Conservation (phyloP, 2,113 vertebrate genomes). For the Pongo abelii region DNA sequence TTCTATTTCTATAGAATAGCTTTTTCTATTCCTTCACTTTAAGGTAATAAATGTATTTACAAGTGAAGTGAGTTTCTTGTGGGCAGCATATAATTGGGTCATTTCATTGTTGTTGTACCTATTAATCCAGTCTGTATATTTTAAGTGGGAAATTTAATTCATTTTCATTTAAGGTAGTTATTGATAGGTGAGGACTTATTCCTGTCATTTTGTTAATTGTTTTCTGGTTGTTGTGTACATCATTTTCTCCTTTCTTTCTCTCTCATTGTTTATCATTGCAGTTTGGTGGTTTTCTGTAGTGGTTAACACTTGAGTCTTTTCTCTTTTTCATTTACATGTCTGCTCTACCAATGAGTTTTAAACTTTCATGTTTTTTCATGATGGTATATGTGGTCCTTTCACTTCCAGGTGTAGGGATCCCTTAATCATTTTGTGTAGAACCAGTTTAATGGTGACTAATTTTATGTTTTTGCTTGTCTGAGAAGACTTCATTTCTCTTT, state of each 20-base stretch:
- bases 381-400: neutral
- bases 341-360: neutral
- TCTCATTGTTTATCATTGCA: neutral
- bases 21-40: neutral
- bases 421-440: neutral
- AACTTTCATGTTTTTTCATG: neutral
- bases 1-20: neutral
- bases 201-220: neutral
- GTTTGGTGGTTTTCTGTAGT: neutral
- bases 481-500: neutral
- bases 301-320: neutral
- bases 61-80: neutral
- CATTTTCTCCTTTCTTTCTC: neutral
- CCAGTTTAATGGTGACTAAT: neutral
- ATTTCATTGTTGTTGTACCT: neutral
- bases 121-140: neutral
- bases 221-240: neutral
- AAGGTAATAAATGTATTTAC: rapidly evolving
- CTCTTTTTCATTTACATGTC: neutral
- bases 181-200: neutral
- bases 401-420: neutral
- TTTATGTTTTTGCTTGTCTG: neutral
- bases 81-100: neutral
- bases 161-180: neutral
- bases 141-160: no score